These are phyloP conservation scores for Syngnathus acus DNA, from an alignment of 2,797 vertebrate species.

Conservation along the genomic window DNA sequence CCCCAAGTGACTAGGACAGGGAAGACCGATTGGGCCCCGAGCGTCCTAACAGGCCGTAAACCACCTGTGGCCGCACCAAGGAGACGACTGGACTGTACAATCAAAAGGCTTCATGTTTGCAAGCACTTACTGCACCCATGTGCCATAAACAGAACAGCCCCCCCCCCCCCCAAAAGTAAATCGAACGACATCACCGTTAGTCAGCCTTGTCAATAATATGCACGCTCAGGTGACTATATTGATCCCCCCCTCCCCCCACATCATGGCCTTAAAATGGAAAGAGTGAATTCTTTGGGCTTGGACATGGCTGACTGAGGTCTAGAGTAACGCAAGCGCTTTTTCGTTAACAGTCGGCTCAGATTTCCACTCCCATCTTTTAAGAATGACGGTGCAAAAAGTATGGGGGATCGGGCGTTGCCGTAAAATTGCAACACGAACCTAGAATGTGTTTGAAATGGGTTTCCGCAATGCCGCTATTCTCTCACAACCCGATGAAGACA, in stretches of 20 bases:
- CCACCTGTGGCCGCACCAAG: conserved; percentile 67
- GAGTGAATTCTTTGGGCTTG: conserved; percentile 75
- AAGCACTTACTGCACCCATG: conserved; percentile 76
- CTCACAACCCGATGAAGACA: conserved; percentile 6
- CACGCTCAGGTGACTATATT: conserved; percentile 66
- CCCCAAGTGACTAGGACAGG: conserved; percentile 69
- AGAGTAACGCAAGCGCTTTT: conserved; percentile 60
- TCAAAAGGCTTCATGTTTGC: conserved; percentile 74
- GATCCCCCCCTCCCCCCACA: conserved; percentile 31
- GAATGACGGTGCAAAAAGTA: neutral
- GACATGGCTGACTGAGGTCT: conserved; percentile 71
- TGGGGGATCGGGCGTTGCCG: neutral
- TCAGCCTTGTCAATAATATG: no score
- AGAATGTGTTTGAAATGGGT: neutral
- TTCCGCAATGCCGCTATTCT: neutral
- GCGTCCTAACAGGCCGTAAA: conserved; percentile 65
- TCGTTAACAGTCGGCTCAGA: conserved; percentile 72
- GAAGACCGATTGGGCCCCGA: conserved; percentile 62
- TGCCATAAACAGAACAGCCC: conserved; percentile 64
- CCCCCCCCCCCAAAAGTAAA: conserved; percentile 44
- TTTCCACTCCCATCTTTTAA: neutral
- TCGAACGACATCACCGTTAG: conserved; percentile 39
- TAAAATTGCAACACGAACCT: neutral
- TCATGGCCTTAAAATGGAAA: conserved; percentile 46
- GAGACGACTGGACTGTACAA: conserved; percentile 78